Evolutionary conservation across 2,113 vertebrate genomes (phyloP), one percentile per base, ranked within the genome.

Genomic region (Leptodactylus fuscus): DNA sequence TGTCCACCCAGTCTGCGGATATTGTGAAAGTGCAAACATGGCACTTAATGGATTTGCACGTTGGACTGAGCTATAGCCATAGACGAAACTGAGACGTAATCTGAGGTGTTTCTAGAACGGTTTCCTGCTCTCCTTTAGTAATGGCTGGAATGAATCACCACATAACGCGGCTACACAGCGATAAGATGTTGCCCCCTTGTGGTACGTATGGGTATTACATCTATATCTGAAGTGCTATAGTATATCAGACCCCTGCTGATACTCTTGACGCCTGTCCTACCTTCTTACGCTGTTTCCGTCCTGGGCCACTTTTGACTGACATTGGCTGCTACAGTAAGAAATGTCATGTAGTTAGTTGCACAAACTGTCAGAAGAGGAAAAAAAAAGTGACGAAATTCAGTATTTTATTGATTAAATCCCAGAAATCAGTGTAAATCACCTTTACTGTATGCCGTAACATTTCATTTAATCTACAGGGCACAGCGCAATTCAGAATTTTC

Each of bases 121-220:
- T 8, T 58, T 60, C 34, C 55, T 46, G 5, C 36, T 10, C 12
- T 65, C 13, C 20, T 22, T 10, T 51, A 55, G 36, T 22, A 20
- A 27, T 41, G 53, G 58, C 27, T 49, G 16, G 7, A 65, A 29
- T 48, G 29, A 81, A 29, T 67, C 58, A 46, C 76, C 10, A 12
- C 36, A 41, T 27, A 58, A 10, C 20, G 9, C n/a, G 34, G 16
- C 34, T 20, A 4, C 12, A 62, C 46, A 18, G 32, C 48, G 77
- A 38, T 44, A n/a, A n/a, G 29, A 80, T 80, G n/a, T 10, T 15
- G 36, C 77, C 77, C 77, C 44, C 77, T 60, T 27, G 18, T 62
- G 77, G 77, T 41, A 27, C 22, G 1, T 11, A 32, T 34, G 3
- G 2, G 22, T 53, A 75, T 24, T 71, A 46, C 29, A 15, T 32